These are phyloP conservation scores for Ornithoptera alexandrae DNA, from an alignment of 2,888 invertebrate genomes.

Conservation along the genomic window DNA sequence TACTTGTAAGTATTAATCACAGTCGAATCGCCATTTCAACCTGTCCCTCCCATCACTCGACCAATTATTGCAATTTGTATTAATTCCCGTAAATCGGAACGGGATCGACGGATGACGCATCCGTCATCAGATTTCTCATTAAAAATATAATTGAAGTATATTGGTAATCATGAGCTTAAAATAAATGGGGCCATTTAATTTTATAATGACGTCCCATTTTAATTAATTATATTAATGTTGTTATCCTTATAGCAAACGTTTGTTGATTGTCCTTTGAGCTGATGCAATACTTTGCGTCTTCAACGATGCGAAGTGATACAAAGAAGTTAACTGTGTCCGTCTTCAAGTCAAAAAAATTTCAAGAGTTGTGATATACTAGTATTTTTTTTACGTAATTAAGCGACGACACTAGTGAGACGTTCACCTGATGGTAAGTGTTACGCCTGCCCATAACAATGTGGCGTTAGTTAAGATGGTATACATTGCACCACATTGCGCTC, in stretches of 20 bases:
- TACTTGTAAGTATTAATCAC: neutral
- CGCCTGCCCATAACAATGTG: no score
- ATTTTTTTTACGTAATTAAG: no score
- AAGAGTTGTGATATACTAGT: no score
- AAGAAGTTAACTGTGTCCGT: no score
- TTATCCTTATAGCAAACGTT: neutral
- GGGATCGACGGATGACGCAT: neutral
- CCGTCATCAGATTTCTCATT: slow-evolving; percentile 16
- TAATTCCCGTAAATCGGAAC: neutral
- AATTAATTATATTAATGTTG: neutral
- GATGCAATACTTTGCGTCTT: no score
- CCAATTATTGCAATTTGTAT: slow-evolving; percentile 3
- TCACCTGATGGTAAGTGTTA: no score
- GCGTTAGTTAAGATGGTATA: no score
- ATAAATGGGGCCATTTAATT: slow-evolving; percentile 10
- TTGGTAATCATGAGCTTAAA: slow-evolving; percentile 8
- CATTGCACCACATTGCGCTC: no score
- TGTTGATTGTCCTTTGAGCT: no score
- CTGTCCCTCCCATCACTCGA: neutral
- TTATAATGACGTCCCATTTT: neutral
- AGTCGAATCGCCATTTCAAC: neutral
- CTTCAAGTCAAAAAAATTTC: no score
- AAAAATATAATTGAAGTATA: slow-evolving; percentile 25
- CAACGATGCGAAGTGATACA: no score
- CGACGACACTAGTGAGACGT: no score